Evolutionary conservation across 2,797 vertebrate species (phyloP).

Genomic region (Coccyzus lansbergi): DNA sequence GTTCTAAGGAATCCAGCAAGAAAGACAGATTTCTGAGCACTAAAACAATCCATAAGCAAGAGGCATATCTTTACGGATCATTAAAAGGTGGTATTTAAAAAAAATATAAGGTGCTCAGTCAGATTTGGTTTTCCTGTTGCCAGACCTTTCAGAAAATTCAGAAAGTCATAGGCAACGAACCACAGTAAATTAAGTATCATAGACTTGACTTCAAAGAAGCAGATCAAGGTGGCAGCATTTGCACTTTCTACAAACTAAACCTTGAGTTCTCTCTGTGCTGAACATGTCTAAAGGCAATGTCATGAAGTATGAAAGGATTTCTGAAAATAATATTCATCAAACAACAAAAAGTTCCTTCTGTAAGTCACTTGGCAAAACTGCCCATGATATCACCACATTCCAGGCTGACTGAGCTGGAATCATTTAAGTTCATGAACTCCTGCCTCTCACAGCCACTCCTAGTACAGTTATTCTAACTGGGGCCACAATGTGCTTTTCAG

Average conservation of each 20-base stretch:
- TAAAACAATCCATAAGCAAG: not conserved
- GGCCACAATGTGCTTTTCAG: not conserved
- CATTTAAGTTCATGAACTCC: slow-evolving; percentile 54
- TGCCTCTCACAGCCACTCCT: slow-evolving; percentile 24
- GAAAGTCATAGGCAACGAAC: not conserved
- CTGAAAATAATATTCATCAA: not conserved
- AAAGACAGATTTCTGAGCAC: not conserved
- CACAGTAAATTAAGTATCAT: not conserved
- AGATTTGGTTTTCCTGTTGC: not conserved
- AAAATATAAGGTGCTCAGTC: not conserved
- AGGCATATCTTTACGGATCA: not conserved
- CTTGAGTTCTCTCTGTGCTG: not conserved
- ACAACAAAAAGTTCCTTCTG: slow-evolving; percentile 11
- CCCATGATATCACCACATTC: slow-evolving; percentile 67
- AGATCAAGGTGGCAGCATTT: not conserved
- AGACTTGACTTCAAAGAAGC: not conserved
- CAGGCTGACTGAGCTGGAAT: slow-evolving; percentile 46
- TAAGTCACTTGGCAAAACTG: slow-evolving; percentile 42
- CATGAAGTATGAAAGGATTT: not conserved
- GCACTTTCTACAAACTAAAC: not conserved
- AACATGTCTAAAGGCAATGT: not conserved
- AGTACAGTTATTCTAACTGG: not conserved
- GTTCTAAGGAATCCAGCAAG: not conserved
- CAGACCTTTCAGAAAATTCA: not conserved
- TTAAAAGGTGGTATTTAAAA: not conserved